Conservation (phyloP, 2,113 vertebrate genomes). For the Podarcis raffonei region DNA sequence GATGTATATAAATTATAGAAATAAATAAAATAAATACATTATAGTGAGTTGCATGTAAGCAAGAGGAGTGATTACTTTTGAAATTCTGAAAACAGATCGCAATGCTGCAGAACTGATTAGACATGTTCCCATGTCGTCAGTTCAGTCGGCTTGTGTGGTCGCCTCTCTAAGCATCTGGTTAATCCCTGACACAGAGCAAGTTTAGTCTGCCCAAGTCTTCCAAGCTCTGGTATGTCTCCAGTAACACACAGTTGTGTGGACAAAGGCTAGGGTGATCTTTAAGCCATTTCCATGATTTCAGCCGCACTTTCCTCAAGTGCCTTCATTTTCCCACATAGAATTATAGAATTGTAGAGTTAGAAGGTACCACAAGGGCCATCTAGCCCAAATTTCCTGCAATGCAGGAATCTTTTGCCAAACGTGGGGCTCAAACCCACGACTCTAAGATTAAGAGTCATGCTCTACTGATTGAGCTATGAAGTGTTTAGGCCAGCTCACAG, state of each 20-base stretch:
- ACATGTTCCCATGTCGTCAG: background rate
- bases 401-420: no score
- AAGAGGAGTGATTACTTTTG: background rate
- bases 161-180: background rate
- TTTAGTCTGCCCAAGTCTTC: background rate
- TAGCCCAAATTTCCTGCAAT: no score
- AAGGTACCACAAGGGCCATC: no score
- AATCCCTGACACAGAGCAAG: background rate
- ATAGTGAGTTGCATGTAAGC: background rate
- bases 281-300: background rate
- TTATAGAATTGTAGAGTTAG: no score
- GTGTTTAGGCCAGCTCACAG: background rate
- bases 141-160: background rate
- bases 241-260: background rate
- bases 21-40: no score
- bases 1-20: background rate
- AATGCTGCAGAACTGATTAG: background rate
- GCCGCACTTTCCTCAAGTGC: background rate
- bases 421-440: no score
- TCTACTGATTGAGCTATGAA: no score
- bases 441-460: no score
- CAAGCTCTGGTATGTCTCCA: background rate
- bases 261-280: background rate
- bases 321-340: no score
- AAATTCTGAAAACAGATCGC: background rate